Evolutionary conservation across 2,797 vertebrate genomes (phyloP).

Genomic region (Petrocephalus schoutedeni): DNA sequence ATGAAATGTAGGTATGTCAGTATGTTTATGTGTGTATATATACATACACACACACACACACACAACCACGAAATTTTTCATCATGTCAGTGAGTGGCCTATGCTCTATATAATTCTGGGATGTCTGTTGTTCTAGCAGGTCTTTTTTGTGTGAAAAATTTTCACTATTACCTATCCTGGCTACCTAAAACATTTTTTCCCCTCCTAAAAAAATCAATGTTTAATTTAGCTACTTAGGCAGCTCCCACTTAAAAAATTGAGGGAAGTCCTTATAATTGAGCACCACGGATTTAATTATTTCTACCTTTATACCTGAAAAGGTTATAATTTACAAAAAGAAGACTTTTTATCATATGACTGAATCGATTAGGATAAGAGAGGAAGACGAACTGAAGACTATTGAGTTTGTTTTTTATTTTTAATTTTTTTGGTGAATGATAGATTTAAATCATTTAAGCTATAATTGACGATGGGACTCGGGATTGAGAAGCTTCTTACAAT

Average conservation of each 20-base stretch:
- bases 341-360: background rate
- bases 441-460: slow-evolving; percentile 7
- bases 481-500: background rate
- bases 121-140: slow-evolving; percentile 26
- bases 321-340: background rate
- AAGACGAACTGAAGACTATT: background rate
- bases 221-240: background rate
- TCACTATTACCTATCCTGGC: background rate
- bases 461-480: background rate
- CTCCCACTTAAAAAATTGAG: background rate
- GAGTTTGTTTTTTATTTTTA: background rate
- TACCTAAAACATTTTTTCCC: background rate
- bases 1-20: background rate
- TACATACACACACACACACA: slow-evolving; percentile 8
- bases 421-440: background rate
- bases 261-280: background rate
- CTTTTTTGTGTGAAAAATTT: slow-evolving; percentile 34
- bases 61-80: background rate
- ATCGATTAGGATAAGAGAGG: background rate
- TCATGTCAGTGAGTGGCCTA: background rate
- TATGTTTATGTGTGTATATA: no score
- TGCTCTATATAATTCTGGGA: background rate
- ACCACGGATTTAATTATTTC: background rate
- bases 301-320: background rate
- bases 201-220: slow-evolving; percentile 1